Base-by-base conservation (phyloP, 2,797 vertebrate species). In the Thamnophis elegans region DNA sequence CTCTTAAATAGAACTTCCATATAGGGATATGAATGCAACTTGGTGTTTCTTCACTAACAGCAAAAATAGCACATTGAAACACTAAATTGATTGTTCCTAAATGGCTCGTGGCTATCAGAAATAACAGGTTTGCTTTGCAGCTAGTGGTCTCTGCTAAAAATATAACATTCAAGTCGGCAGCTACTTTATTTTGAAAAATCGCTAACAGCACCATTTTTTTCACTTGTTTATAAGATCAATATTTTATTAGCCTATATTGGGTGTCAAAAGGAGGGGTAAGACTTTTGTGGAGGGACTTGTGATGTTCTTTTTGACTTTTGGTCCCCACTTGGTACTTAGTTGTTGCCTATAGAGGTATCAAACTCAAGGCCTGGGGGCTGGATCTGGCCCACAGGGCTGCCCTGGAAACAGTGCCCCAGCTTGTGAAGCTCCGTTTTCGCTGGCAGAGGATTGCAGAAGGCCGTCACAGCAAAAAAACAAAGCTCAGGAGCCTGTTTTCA, bases 11-110 rank as follows among this genome's bases (percentile, higher is more conserved):
- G 51, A 90, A 36, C 65, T 47, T 25, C 87, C 12, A 56, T 65
- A 94, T 85, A 51, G 89, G 85, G 87, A 95, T 95, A 93, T 89
- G 96, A 96, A 95, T 90, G 94, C 93, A 94, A 91, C 94, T 94
- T 96, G 85, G 88, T 26, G 95, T 85, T 94, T 93, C 92, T 90
- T 85, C 87, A 89, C 93, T 94, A 94, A 96, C 96, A 95, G 47
- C 91, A 93, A 91, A 94, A 90, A 91, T 93, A 90, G 94, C 93
- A 94, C 89, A 55, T 85, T 90, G 95, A 95, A 94, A 91, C 51
- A 56, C 86, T 90, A 92, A 94, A 96, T 92, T 91, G 94, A 95
- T 95, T 96, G 90, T 94, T 93, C 92, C 93, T 85, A 87, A 60
- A 92, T 90, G 92, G 95, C 95, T 94, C 73, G n/a, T 16, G 59